Conservation (phyloP, 2,113 vertebrate species). For the Origma solitaria region DNA sequence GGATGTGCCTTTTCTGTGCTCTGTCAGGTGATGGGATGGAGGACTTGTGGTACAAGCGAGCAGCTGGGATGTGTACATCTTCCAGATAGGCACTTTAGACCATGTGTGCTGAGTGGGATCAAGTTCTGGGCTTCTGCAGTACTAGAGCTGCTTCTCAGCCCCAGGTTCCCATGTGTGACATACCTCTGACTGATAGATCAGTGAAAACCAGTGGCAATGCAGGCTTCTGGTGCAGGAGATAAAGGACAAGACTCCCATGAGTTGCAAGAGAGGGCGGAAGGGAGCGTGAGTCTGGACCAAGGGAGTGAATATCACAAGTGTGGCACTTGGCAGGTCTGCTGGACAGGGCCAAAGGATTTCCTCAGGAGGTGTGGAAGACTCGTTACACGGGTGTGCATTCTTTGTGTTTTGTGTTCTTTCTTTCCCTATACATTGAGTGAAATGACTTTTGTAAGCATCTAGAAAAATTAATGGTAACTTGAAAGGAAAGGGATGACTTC, state of each 20-base stretch:
- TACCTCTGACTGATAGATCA: neutral
- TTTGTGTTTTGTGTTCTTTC: neutral
- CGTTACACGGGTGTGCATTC: neutral
- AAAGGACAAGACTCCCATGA: fast-evolving
- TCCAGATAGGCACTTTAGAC: neutral
- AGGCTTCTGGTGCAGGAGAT: neutral
- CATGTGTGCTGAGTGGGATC: neutral
- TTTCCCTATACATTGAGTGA: neutral
- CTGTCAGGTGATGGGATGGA: neutral
- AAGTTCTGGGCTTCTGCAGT: neutral
- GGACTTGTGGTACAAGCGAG: neutral
- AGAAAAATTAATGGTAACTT: neutral
- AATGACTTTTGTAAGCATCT: neutral
- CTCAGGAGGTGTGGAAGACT: neutral
- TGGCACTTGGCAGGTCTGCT: neutral
- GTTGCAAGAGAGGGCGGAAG: neutral
- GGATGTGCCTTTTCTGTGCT: neutral
- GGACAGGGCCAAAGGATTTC: neutral
- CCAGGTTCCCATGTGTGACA: fast-evolving
- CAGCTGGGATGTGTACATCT: neutral
- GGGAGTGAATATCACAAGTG: neutral
- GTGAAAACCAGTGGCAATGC: neutral
- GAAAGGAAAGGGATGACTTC: neutral
- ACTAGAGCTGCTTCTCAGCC: neutral
- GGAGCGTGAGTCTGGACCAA: neutral